Percentiles rank a stretch among this genome's conserved stretches.
Conservation (phyloP, 2,888 invertebrate species). For the Tetranychus piercei region DNA sequence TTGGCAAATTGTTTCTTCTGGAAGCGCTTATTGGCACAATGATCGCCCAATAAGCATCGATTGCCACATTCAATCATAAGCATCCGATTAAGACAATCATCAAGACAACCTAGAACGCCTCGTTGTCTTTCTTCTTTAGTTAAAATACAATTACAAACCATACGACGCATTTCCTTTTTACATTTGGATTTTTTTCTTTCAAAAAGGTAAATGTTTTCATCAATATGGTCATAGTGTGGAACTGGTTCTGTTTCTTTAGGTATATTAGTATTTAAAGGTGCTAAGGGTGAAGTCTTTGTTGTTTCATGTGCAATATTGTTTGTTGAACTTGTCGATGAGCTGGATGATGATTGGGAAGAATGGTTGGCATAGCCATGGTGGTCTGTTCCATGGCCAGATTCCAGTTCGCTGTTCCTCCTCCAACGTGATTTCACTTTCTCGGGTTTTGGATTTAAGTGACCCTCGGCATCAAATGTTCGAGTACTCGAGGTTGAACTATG, state of each 20-base stretch:
- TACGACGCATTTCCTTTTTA: slow-evolving; percentile 73
- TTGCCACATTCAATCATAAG: slow-evolving; percentile 96
- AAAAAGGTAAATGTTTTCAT: slow-evolving; percentile 65
- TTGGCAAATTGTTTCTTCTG: slow-evolving; percentile 64
- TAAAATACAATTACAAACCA: slow-evolving; percentile 86
- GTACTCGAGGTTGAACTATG: neutral
- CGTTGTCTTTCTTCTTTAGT: slow-evolving; percentile 66
- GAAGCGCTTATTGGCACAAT: slow-evolving; percentile 85
- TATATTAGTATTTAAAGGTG: neutral
- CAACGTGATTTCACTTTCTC: slow-evolving; percentile 61
- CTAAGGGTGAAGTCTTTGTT: neutral
- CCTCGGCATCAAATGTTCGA: neutral
- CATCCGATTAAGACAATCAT: slow-evolving; percentile 84
- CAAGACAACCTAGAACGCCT: slow-evolving; percentile 73
- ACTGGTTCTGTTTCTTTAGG: slow-evolving; percentile 40
- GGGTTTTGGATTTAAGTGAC: slow-evolving; percentile 39
- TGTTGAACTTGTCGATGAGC: neutral
- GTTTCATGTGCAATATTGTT: slow-evolving; percentile 1
- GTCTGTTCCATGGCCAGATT: slow-evolving; percentile 30
- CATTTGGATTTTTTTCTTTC: slow-evolving; percentile 45
- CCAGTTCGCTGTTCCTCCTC: slow-evolving; percentile 54
- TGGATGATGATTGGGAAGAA: neutral
- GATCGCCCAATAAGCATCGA: slow-evolving; percentile 66
- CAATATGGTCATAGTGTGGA: slow-evolving; percentile 56
- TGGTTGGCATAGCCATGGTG: slow-evolving; percentile 3